These are phyloP conservation scores for Lacanobia oleracea DNA, from an alignment of 2,888 invertebrate genomes.

Conservation along the genomic window DNA sequence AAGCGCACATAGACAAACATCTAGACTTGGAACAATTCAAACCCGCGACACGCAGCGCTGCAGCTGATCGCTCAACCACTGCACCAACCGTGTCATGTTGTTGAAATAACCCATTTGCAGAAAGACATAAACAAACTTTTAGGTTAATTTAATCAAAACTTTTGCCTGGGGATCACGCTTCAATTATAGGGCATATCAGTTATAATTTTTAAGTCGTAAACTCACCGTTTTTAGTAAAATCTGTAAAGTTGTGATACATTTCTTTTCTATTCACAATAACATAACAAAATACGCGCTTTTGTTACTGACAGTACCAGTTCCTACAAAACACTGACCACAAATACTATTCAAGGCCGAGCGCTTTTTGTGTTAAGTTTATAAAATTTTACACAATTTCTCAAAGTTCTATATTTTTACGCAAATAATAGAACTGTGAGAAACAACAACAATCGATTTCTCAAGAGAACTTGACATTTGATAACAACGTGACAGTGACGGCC, in stretches of 20 bases:
- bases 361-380: neutral
- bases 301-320: neutral
- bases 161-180: too few relatives aligned
- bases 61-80: too few relatives aligned
- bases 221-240: conserved; percentile 47
- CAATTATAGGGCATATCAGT: too few relatives aligned
- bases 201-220: neutral
- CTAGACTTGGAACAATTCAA: too few relatives aligned
- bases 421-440: neutral
- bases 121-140: neutral
- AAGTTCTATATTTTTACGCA: neutral
- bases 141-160: conserved; percentile 20
- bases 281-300: conserved; percentile 7
- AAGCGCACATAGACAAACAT: too few relatives aligned
- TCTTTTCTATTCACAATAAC: conserved; percentile 32
- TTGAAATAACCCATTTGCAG: neutral
- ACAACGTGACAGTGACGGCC: neutral
- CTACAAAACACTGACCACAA: neutral
- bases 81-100: too few relatives aligned
- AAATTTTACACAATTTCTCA: neutral
- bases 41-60: too few relatives aligned
- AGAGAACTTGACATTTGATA: neutral
- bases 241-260: conserved; percentile 42
- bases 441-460: conserved; percentile 5
- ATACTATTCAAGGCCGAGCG: neutral